Base-by-base conservation (phyloP, 2,888 invertebrate species). In the Drosophila greeni region DNA sequence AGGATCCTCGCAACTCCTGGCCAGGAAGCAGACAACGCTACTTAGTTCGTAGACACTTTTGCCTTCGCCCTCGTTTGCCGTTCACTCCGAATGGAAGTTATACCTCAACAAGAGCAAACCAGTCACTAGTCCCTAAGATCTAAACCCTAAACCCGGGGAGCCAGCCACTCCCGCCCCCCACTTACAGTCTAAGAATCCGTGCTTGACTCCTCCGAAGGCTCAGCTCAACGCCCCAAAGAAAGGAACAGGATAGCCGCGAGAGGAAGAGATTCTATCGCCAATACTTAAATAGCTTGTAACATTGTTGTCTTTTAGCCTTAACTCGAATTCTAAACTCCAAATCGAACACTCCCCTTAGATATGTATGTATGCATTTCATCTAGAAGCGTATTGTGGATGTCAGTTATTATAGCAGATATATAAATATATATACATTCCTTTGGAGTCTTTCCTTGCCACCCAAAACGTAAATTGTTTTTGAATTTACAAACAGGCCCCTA, bases 251-350 rank as follows among this genome's bases (percentile, higher is more conserved):
- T 12, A 2, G 9, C 4, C 18, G 16, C 24, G 42, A 42, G 24
- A 6, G n/a, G n/a, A 23, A 33, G 23, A 45, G 51, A 76, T 66
- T 82, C 72, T 80, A 80, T 47, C 56, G 83, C 79, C 75, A 79
- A 80, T 80, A 80, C 80, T 82, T 84, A 84, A 82, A 64, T 80
- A 80, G 84, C 80, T 80, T 82, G 77, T 79, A 84, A 79, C 66
- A 31, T 47, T 47, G 61, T 42, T 51, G 62, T 67, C 40, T 37
- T 31, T 62, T 48, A 60, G 52, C 53, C 51, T 62, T 42, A 62
- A 62, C 66, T 62, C 62, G 53, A 64, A 48, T 65, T 65, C 52
- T 33, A 18, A 45, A 47, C 29, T 31, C 8, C 45, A 47, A 47
- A 23, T 29, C 40, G 14, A 33, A 57, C 26, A 24, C 24, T 23